Base-by-base conservation (phyloP, 2,113 vertebrate genomes). In the Hyperopisus bebe region DNA sequence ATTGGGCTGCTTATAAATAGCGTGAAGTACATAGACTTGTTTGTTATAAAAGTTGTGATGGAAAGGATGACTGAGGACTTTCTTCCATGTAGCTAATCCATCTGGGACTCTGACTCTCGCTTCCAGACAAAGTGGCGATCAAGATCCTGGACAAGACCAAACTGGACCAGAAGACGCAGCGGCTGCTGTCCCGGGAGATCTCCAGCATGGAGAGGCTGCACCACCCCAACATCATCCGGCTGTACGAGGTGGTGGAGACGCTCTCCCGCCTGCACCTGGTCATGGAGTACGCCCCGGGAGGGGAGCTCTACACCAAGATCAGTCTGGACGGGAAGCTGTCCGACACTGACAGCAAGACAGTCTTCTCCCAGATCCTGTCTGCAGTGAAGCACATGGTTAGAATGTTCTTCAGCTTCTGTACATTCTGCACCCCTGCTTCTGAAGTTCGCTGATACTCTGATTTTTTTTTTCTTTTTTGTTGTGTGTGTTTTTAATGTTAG, bases 81-180 rank as follows among this genome's bases (percentile, higher is more conserved):
- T 13, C 62, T 27, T 27, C 62, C 62, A 31, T 27, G n/a, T 70
- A 70, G 27, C 62, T 70, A 13, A 66, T 27, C 2, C 58, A 27
- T 10, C 62, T 87, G 48, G 7, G 35, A 66, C 21, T 58, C 35
- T 9, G 3, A 91, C 90, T 90, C 50, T 15, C 91, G 42, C 90
- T 90, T 89, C 87, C 94, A 99, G 98, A 99, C 93, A 99, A 98
- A 95, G 98, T 99, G 91, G 98, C 98, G 70, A 98, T 99, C 92
- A 99, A 99, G 95, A 98, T 99, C 94, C 93, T 99, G 92, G 98
- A 99, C 93, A 99, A 99, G 95, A 98, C 97, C 88, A 98, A 98
- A 91, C 93, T 99, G 91, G 98, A 99, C 92, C 96, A 97, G 93
- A 99, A 99, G 93, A 99, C 98, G 2, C 98, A 99, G 87, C 95